Conservation (phyloP, 2,113 vertebrate genomes). For the Plecotus auritus region DNA sequence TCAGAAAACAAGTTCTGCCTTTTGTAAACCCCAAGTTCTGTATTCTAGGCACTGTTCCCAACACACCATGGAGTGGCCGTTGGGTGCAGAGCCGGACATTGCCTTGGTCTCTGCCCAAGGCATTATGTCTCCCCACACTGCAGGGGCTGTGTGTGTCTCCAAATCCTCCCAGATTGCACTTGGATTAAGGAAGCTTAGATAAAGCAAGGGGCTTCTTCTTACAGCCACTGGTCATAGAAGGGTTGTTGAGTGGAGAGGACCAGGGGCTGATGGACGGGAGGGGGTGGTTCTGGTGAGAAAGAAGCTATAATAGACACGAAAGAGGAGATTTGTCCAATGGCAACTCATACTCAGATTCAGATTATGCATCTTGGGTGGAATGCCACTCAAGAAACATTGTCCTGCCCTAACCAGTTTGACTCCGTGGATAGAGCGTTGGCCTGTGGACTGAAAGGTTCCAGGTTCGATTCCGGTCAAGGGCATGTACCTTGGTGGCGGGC, state of each 20-base stretch:
- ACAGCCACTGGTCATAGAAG: no score
- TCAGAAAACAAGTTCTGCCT: background rate
- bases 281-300: no score
- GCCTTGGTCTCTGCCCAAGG: background rate
- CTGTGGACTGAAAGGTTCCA: no score
- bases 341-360: rapidly evolving
- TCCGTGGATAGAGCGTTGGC: no score
- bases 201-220: background rate
- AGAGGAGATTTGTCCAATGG: rapidly evolving
- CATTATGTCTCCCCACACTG: background rate
- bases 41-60: background rate
- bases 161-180: rapidly evolving
- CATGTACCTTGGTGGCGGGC: no score
- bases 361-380: rapidly evolving
- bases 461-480: no score
- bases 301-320: rapidly evolving
- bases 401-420: background rate
- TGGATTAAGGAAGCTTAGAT: background rate
- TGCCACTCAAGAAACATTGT: no score
- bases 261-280: no score
- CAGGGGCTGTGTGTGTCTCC: rapidly evolving
- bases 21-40: rapidly evolving
- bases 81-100: background rate
- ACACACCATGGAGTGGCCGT: rapidly evolving
- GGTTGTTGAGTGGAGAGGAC: background rate